These are phyloP conservation scores for Leptoclinus maculatus DNA, from an alignment of 2,797 vertebrate genomes.

Conservation along the genomic window DNA sequence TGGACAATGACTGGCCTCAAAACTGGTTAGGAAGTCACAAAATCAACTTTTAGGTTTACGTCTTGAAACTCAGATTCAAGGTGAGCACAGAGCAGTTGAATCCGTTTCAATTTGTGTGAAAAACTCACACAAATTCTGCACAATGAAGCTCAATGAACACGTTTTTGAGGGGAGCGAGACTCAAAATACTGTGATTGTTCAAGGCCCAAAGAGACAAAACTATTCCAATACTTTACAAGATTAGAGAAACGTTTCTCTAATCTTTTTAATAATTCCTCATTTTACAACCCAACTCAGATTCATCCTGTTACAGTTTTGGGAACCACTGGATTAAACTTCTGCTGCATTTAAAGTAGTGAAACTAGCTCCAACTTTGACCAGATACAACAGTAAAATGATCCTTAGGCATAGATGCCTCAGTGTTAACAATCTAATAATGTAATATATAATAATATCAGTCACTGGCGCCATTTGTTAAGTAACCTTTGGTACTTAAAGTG, in stretches of 20 bases:
- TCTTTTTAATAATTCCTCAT: background rate
- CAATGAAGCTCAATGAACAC: background rate
- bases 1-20: background rate
- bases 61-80: background rate
- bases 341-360: background rate
- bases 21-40: background rate
- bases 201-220: background rate
- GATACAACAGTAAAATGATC: background rate
- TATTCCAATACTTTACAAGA: background rate
- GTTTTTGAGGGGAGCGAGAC: too few species aligned
- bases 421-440: background rate
- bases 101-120: background rate
- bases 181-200: background rate
- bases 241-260: too few species aligned
- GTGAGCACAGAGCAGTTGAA: background rate
- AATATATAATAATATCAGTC: background rate
- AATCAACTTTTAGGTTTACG: background rate
- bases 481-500: background rate
- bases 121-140: too few species aligned
- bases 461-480: background rate
- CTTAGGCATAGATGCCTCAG: background rate
- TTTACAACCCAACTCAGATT: background rate
- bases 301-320: background rate
- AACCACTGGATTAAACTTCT: background rate
- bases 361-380: background rate